These are phyloP conservation scores for Phrynosoma platyrhinos DNA, from an alignment of 2,113 vertebrate species.

Conservation along the genomic window DNA sequence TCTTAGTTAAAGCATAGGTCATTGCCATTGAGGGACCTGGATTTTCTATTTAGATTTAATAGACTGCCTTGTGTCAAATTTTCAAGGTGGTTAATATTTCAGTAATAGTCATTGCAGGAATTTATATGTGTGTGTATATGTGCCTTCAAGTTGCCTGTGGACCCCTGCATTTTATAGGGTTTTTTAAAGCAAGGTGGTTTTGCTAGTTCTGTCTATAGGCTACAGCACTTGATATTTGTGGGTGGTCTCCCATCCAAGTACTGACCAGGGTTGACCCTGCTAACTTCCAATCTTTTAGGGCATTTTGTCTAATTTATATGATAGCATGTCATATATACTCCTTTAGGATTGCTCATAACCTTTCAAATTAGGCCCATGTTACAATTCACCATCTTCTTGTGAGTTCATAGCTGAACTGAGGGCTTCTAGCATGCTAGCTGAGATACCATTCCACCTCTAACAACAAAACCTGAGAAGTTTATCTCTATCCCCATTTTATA, in stretches of 20 bases:
- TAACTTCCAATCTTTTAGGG: too few relatives aligned
- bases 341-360: not conserved
- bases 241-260: too few relatives aligned
- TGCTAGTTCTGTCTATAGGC: too few relatives aligned
- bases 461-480: not conserved
- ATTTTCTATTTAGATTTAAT: not conserved
- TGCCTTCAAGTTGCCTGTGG: too few relatives aligned
- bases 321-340: not conserved
- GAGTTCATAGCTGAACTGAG: not conserved
- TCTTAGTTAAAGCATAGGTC: not conserved
- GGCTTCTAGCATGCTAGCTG: not conserved
- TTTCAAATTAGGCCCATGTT: not conserved
- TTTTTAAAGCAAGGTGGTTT: too few relatives aligned
- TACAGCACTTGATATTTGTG: too few relatives aligned
- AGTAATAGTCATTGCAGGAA: not conserved
- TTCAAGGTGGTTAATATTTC: not conserved
- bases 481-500: not conserved
- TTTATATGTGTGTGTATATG: not conserved
- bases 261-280: too few relatives aligned
- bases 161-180: too few relatives aligned
- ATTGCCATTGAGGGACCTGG: not conserved
- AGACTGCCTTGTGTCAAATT: not conserved
- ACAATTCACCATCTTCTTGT: not conserved
- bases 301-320: too few relatives aligned
- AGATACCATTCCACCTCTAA: not conserved